Evolutionary conservation across 2,797 vertebrate species (phyloP).

Genomic region (Apogon hyalosoma): DNA sequence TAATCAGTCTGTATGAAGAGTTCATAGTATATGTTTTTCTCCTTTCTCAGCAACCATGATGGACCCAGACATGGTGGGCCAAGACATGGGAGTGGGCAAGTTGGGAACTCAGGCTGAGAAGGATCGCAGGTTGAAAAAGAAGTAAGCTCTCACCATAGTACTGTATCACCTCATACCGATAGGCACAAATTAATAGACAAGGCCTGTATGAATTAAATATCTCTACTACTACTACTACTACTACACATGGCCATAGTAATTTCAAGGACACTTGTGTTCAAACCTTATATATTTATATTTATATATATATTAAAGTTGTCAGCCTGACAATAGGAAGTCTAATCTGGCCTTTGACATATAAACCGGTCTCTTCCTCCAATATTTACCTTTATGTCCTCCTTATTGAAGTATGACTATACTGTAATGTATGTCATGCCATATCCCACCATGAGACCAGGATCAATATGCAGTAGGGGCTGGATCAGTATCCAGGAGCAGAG

Average conservation of each 20-base stretch:
- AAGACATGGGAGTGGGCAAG: slow-evolving; percentile 94
- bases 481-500: slow-evolving; percentile 50
- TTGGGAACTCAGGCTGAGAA: slow-evolving; percentile 98
- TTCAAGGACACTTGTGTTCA: neutral
- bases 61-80: slow-evolving; percentile 91
- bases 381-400: slow-evolving; percentile 27
- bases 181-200: neutral
- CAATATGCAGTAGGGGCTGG: slow-evolving; percentile 49
- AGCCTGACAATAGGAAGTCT: neutral
- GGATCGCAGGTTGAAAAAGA: slow-evolving; percentile 97
- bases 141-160: slow-evolving; percentile 86
- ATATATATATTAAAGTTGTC: too few relatives aligned
- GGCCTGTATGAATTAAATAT: neutral
- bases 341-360: slow-evolving; percentile 25
- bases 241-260: neutral
- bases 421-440: slow-evolving; percentile 13
- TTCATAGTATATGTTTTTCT: neutral
- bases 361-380: slow-evolving; percentile 18
- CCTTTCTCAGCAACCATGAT: slow-evolving; percentile 86
- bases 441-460: slow-evolving; percentile 33
- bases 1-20: neutral
- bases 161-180: neutral
- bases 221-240: neutral
- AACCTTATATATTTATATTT: neutral
- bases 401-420: neutral